Percentiles rank a stretch among this genome's conserved stretches.
Evolutionary conservation across 2,797 vertebrate genomes (phyloP).

Genomic region (Zalophus californianus): DNA sequence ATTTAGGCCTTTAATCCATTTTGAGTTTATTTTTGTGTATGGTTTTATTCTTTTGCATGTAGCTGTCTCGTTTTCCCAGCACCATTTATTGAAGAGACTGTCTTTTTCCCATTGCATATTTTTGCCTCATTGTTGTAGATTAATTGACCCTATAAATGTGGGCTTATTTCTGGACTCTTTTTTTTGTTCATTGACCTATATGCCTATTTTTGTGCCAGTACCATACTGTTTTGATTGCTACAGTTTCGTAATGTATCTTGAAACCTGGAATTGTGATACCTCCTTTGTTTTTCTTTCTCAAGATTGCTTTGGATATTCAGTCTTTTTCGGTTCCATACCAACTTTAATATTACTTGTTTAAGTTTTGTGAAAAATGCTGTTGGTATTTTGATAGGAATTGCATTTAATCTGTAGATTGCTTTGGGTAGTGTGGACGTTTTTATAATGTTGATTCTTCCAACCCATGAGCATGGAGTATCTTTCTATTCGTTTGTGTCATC

Average conservation of each 20-base stretch:
- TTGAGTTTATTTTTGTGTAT: not conserved
- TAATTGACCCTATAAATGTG: not conserved
- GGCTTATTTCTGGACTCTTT: not conserved
- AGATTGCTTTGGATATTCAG: not conserved
- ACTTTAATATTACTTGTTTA: not conserved
- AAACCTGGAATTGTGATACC: not conserved
- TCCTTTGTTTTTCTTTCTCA: not conserved
- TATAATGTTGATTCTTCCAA: not conserved
- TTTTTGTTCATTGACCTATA: not conserved
- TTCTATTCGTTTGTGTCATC: not conserved
- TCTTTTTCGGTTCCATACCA: not conserved
- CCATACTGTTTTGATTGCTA: not conserved
- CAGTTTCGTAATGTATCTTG: not conserved
- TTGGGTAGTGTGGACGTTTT: not conserved
- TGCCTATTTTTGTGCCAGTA: not conserved
- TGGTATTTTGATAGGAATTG: not conserved
- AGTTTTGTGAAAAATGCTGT: not conserved
- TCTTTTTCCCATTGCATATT: not conserved
- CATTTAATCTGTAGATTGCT: not conserved
- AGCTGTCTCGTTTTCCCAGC: not conserved
- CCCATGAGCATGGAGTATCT: not conserved
- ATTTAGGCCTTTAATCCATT: not conserved
- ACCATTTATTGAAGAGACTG: not conserved
- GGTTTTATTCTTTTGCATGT: not conserved
- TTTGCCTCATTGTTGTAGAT: not conserved